Base-by-base conservation (phyloP, 1,140 invertebrate species). In the Venturia canescens region DNA sequence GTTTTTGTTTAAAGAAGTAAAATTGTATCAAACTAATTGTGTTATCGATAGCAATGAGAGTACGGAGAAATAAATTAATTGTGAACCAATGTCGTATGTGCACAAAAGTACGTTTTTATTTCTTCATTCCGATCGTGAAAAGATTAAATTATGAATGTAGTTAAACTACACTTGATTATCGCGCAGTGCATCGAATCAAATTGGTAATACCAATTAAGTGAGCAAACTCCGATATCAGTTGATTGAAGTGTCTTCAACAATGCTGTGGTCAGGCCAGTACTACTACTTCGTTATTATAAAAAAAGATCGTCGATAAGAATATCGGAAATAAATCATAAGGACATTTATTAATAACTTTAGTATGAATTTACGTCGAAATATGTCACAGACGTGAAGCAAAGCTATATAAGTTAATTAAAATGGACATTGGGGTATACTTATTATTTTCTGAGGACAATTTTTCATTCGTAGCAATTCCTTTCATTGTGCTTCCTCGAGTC, bases 11-110 rank as follows among this genome's bases (percentile, higher is more conserved):
- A 63, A 1, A 29, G 15, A 63, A 63, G 53, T 38, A 53, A 76
- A 76, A 76, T 76, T 76, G 13, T 63, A 31, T 9, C 23, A 11
- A 1, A 50, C 50, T 38, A 50, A 72, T 72, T 72, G 70, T 4
- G 44, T n/a, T 23, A 50, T 57, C 2, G 44, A 29, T 29, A 75
- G 57, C 71, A 44, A 72, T 50, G 34, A 18, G 29, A 11, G 21
- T n/a, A 2, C 29, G 16, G 38, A 7, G 1, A 16, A 21, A n/a
- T 66, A 23, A n/a, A n/a, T n/a, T n/a, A n/a, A n/a, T n/a, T n/a
- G n/a, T n/a, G n/a, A n/a, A n/a, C n/a, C n/a, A n/a, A n/a, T n/a
- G n/a, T n/a, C n/a, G n/a, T n/a, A n/a, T n/a, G n/a, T n/a, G n/a
- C n/a, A n/a, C n/a, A n/a, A n/a, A n/a, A n/a, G n/a, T n/a, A n/a